Conservation (phyloP, 2,113 vertebrate species). For the Leptodactylus fuscus region DNA sequence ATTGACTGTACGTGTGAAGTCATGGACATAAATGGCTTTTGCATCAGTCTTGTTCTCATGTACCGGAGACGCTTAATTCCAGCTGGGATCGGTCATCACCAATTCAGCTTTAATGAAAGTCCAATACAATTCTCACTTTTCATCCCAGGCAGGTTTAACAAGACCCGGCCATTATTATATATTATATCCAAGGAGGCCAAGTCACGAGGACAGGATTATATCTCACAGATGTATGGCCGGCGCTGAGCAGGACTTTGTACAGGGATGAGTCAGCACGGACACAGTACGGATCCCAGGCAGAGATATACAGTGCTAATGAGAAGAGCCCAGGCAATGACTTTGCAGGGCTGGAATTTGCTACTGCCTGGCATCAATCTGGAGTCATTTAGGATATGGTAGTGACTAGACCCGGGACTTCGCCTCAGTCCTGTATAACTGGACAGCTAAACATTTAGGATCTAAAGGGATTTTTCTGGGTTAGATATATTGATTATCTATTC, state of each 20-base stretch:
- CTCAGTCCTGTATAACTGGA: too few species aligned
- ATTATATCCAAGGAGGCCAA: not conserved
- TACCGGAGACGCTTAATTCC: not conserved
- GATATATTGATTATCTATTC: too few species aligned
- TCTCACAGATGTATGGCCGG: not conserved
- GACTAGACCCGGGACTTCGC: too few species aligned
- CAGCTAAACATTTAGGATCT: too few species aligned
- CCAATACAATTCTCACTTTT: not conserved
- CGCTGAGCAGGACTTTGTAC: slow-evolving; percentile 1
- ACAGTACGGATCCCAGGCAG: not conserved
- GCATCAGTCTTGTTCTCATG: not conserved
- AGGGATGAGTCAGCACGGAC: not conserved
- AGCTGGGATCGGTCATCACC: not conserved
- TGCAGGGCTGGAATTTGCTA: not conserved
- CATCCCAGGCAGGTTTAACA: not conserved
- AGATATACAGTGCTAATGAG: not conserved
- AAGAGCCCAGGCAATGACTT: not conserved
- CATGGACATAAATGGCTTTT: not conserved
- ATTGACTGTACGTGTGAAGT: not conserved
- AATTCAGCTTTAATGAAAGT: not conserved
- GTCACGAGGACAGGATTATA: not conserved
- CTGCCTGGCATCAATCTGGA: not conserved
- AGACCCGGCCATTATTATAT: not conserved
- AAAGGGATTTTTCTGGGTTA: too few species aligned
- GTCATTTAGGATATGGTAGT: not conserved